phyloP scores from a whole-genome alignment of 2,113 vertebrate species.

The Gymnobelideus leadbeateri region DNA sequence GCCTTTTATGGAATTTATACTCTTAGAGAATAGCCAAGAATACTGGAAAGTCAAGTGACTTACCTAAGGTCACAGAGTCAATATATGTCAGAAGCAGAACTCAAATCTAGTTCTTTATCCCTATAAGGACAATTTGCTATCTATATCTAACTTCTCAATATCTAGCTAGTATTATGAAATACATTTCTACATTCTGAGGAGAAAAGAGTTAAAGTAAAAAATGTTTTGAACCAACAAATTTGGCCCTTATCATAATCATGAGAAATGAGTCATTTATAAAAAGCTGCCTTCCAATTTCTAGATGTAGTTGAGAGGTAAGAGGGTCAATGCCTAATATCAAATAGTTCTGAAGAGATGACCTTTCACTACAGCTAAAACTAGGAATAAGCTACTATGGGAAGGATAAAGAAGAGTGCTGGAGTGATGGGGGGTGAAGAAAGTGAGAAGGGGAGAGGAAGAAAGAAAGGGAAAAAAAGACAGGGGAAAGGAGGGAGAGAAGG shows the following conservation, averaged over 20 bases:
- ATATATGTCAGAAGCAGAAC: background rate
- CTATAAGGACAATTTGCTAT: background rate
- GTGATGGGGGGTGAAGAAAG: too few relatives aligned
- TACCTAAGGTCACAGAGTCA: background rate
- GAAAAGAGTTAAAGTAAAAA: background rate
- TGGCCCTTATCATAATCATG: background rate
- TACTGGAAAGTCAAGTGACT: background rate
- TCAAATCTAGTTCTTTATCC: background rate
- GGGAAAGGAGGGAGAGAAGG: too few relatives aligned
- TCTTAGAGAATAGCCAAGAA: background rate
- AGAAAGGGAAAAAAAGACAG: too few relatives aligned
- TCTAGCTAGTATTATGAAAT: background rate
- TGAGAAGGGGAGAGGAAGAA: too few relatives aligned
- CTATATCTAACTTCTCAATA: background rate
- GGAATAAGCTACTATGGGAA: background rate
- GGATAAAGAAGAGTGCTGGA: too few relatives aligned
- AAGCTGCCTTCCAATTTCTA: background rate
- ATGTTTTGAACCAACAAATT: background rate
- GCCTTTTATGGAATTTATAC: background rate
- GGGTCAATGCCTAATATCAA: background rate
- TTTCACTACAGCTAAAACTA: background rate
- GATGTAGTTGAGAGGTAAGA: background rate
- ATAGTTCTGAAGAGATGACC: background rate
- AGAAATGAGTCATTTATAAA: background rate
- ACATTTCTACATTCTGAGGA: background rate